A percentile compares a stretch with the other conserved stretches of the same genome.
These are phyloP conservation scores for Calypte anna DNA, from an alignment of 2,113 vertebrate species.

Conservation along the genomic window DNA sequence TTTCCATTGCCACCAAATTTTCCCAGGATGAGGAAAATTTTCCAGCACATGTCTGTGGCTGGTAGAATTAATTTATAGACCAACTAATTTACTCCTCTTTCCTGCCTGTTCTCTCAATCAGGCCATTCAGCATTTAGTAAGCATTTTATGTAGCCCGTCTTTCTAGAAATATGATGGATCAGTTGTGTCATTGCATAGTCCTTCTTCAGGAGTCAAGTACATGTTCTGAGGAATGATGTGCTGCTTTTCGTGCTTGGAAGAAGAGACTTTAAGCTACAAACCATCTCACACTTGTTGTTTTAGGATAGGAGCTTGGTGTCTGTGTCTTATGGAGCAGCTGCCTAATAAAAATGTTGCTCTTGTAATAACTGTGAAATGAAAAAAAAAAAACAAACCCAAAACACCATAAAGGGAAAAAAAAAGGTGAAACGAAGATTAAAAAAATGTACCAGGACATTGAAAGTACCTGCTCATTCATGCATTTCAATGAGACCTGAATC, in stretches of 20 bases:
- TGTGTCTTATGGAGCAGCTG: neutral
- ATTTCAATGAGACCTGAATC: neutral
- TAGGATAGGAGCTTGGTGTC: neutral
- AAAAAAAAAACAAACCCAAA: neutral
- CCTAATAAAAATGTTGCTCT: neutral
- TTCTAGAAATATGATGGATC: neutral
- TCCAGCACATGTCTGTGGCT: neutral
- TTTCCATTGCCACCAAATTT: neutral
- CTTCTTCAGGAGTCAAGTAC: neutral
- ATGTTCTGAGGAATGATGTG: neutral
- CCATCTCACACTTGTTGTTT: neutral
- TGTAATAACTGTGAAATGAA: neutral
- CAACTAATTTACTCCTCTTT: neutral
- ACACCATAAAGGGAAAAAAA: neutral
- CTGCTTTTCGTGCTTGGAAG: neutral
- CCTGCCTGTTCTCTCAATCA: neutral
- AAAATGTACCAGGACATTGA: neutral
- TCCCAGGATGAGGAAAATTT: neutral
- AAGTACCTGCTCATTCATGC: neutral
- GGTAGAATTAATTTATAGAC: neutral
- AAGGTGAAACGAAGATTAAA: neutral
- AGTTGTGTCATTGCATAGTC: neutral
- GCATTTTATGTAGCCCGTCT: neutral
- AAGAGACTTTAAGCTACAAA: neutral
- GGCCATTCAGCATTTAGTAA: neutral